Conservation (phyloP, 2,797 vertebrate species). For the Gadopsis marmoratus region DNA sequence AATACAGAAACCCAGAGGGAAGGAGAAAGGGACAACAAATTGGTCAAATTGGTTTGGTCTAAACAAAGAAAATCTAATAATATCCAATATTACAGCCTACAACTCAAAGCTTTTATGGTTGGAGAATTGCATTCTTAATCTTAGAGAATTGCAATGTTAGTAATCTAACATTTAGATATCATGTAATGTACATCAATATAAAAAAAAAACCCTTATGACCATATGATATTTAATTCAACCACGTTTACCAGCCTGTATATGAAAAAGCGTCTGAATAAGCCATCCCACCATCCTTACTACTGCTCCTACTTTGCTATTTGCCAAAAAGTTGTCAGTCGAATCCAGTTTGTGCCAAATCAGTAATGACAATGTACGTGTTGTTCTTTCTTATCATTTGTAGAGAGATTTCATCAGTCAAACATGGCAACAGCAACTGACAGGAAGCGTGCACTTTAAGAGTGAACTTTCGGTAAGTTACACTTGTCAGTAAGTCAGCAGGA, state of each 20-base stretch:
- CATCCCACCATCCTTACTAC: neutral
- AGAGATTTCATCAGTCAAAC: neutral
- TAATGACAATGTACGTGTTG: too few relatives aligned
- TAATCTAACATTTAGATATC: too few relatives aligned
- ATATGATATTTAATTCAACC: neutral
- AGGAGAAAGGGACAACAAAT: neutral
- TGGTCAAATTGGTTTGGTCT: neutral
- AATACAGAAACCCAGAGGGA: neutral
- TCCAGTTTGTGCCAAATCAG: too few relatives aligned
- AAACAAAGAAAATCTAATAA: conserved; percentile 5
- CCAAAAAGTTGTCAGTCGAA: too few relatives aligned
- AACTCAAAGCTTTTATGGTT: neutral
- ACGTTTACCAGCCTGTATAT: neutral
- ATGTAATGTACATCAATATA: too few relatives aligned
- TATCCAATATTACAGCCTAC: neutral
- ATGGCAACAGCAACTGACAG: neutral
- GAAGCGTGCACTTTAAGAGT: neutral
- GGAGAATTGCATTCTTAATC: neutral
- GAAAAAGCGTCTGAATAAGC: neutral
- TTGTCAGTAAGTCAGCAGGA: too few relatives aligned
- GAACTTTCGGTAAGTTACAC: too few relatives aligned
- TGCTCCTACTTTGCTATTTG: neutral
- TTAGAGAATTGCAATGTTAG: too few relatives aligned
- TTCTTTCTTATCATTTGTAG: neutral
- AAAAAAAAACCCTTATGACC: neutral